Evolutionary conservation across 2,113 vertebrate species (phyloP), one percentile per base, ranked within the genome.

Genomic region (Platysternon megacephalum): DNA sequence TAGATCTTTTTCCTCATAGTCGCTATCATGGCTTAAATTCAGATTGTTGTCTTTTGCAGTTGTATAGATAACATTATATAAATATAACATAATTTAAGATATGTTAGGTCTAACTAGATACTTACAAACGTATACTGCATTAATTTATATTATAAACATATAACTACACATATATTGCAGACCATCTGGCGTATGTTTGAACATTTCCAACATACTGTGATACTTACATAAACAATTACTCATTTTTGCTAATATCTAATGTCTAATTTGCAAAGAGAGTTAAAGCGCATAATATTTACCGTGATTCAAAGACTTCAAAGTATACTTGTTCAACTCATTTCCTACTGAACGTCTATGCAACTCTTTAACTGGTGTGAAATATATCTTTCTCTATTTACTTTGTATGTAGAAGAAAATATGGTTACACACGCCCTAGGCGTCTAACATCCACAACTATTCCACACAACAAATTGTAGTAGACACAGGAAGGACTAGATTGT

Each of bases 151-250:
- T 96, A 96, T 93, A 84, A 82, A 87, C 80, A 10, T 51, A 52
- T 21, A 28, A 51, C n/a, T 28, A 48, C 89, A 87, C 1, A 9
- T 91, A 92, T 51, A 6, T 85, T 88, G 88, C 87, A 94, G 84
- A 86, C 29, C 35, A 51, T 76, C 93, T 93, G 82, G 58, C 79
- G 93, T 92, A 84, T 11, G 76, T 93, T 96, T 94, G 87, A 91
- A 65, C 84, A 78, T 92, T 95, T 89, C 88, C 88, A 97, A 52
- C 94, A 49, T 91, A 94, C 92, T 52, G 89, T 82, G 86, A 22
- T 95, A 94, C 91, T 96, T 96, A 97, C 95, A 91, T 92, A 97
- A 97, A 97, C 96, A 98, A 95, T 96, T 90, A 91, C 89, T 96
- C 94, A 91, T 97, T 97, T 97, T 90, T 95, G 58, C 87, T 95